phyloP scores from a whole-genome alignment of 2,888 invertebrate genomes.

The Drymonia ruficornis region DNA sequence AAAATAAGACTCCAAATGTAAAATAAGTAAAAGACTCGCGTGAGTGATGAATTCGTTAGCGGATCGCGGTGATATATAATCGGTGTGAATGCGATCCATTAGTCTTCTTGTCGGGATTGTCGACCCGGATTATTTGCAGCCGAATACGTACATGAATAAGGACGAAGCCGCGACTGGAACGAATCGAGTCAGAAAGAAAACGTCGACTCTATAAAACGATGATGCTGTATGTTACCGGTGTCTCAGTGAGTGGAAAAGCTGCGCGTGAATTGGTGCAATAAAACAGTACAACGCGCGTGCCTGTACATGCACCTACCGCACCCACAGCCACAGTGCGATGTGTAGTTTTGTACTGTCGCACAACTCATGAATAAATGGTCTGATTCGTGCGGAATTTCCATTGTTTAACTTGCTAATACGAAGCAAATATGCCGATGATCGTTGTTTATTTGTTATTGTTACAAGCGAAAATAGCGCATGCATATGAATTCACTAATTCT shows the following conservation, averaged over 20 bases:
- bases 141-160: slow-evolving; percentile 42
- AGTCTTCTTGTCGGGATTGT: slow-evolving; percentile 57
- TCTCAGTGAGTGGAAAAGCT: not conserved
- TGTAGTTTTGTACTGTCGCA: not conserved
- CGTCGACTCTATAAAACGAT: slow-evolving; percentile 10
- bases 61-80: slow-evolving; percentile 55
- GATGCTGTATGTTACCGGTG: slow-evolving; percentile 5
- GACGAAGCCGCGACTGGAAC: slow-evolving; percentile 10
- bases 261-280: not conserved
- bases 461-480: slow-evolving; percentile 1
- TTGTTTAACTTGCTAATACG: slow-evolving; percentile 2
- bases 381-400: slow-evolving; percentile 4
- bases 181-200: slow-evolving; percentile 12
- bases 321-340: too few species aligned
- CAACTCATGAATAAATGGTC: slow-evolving; percentile 7
- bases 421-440: slow-evolving; percentile 4
- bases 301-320: slow-evolving; percentile 14
- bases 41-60: slow-evolving; percentile 55
- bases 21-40: slow-evolving; percentile 44
- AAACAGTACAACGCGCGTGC: slow-evolving; percentile 5
- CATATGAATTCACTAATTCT: slow-evolving; percentile 1
- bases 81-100: slow-evolving; percentile 50
- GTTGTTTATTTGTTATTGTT: slow-evolving; percentile 7
- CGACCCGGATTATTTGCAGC: slow-evolving; percentile 55
- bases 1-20: slow-evolving; percentile 35